Conservation (phyloP, 2,113 vertebrate species). For the Athene noctua region DNA sequence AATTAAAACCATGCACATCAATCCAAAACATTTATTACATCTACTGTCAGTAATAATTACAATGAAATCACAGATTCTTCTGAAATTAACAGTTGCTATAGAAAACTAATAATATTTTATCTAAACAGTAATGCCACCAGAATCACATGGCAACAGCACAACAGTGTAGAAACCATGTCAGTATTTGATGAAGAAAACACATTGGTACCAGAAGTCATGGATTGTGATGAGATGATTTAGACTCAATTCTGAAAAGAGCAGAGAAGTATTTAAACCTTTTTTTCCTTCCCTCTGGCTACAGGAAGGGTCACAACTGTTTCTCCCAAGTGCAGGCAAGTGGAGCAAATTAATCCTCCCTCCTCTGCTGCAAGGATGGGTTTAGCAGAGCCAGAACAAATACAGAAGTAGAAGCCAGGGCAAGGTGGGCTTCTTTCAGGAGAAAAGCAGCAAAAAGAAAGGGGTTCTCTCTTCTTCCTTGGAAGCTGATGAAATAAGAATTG, state of each 20-base stretch:
- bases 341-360: background rate
- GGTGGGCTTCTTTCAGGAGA: background rate
- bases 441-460: background rate
- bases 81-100: background rate
- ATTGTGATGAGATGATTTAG: background rate
- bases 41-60: background rate
- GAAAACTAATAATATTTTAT: conserved; percentile 14
- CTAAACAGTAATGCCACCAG: background rate
- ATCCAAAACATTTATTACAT: background rate
- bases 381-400: background rate
- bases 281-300: background rate
- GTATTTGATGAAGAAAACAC: background rate
- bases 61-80: background rate
- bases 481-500: background rate
- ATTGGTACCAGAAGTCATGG: background rate
- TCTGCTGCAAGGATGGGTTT: background rate
- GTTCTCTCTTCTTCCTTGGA: background rate
- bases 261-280: background rate
- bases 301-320: background rate
- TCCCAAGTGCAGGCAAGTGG: background rate
- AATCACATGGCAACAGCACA: conserved; percentile 26
- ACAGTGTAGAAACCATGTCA: background rate
- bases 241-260: background rate
- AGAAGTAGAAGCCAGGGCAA: background rate
- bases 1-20: background rate